Conservation (phyloP, 2,113 vertebrate genomes). For the Cairina moschata region DNA sequence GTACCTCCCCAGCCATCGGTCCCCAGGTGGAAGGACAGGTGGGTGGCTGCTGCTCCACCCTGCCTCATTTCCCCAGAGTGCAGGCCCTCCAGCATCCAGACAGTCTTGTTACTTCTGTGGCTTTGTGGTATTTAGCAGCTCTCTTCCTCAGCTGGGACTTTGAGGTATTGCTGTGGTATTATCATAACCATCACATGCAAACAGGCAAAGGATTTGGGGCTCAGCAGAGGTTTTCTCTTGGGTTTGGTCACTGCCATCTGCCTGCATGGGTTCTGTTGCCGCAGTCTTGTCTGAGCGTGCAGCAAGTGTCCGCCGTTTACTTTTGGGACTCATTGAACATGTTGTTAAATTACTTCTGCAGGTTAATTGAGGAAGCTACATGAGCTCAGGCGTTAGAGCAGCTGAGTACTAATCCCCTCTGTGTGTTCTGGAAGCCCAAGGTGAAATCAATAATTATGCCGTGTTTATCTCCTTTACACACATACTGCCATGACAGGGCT, state of each 20-base stretch:
- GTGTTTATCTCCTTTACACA: not conserved
- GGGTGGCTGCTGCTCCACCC: not conserved
- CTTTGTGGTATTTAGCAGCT: not conserved
- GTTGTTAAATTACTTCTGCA: conserved; percentile 5
- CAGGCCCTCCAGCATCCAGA: not conserved
- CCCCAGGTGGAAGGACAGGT: not conserved
- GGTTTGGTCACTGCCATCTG: not conserved
- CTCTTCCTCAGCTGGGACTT: not conserved
- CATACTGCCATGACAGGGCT: not conserved
- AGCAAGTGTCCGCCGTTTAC: not conserved
- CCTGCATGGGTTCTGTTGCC: not conserved
- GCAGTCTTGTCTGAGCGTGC: not conserved
- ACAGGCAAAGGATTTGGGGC: not conserved
- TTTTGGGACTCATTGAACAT: conserved; percentile 2
- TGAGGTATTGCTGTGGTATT: not conserved
- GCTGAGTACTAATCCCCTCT: not conserved
- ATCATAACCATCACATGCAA: not conserved
- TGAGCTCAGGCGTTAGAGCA: not conserved
- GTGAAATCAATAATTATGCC: not conserved
- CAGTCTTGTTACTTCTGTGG: not conserved
- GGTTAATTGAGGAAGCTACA: conserved; percentile 50
- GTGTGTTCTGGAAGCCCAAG: not conserved
- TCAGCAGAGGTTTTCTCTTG: not conserved
- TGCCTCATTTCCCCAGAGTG: not conserved
- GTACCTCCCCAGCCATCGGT: not conserved